Conservation (phyloP, 2,888 invertebrate genomes). For the Plusia festucae region DNA sequence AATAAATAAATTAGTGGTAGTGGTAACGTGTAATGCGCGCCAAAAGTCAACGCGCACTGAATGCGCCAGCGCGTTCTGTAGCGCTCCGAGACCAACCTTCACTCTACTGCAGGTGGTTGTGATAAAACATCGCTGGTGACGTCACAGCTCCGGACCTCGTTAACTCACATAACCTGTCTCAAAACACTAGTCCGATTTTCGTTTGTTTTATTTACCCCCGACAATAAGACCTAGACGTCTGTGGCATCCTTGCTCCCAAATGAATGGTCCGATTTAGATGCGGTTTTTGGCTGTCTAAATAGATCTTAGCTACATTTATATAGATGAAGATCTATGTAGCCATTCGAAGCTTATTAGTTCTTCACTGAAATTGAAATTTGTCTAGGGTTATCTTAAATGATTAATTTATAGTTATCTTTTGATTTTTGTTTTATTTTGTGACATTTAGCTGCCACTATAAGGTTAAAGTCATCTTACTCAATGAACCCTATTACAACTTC, state of each 20-base stretch:
- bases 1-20: constrained; percentile 25
- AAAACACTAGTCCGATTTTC: background rate
- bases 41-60: constrained; percentile 55
- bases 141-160: constrained; percentile 30
- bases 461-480: constrained; percentile 17
- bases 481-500: constrained; percentile 21
- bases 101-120: constrained; percentile 22
- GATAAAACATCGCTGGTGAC: constrained; percentile 44
- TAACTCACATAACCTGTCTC: constrained; percentile 14
- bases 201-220: background rate
- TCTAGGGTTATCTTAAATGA: background rate
- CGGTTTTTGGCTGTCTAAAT: background rate
- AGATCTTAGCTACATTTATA: too few species aligned
- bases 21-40: constrained; percentile 49
- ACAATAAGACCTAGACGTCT: background rate
- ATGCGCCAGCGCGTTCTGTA: constrained; percentile 42
- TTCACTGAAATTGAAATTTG: background rate
- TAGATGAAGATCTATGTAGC: too few species aligned
- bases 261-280: background rate
- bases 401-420: background rate
- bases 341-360: too few species aligned
- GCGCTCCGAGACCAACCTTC: constrained; percentile 31
- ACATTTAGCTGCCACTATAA: constrained; percentile 13
- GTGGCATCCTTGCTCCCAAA: background rate
- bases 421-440: background rate